Percentiles rank a stretch among this genome's conserved stretches.
These are phyloP conservation scores for Lagocephalus sceleratus DNA, from an alignment of 2,797 vertebrate genomes.

Conservation along the genomic window DNA sequence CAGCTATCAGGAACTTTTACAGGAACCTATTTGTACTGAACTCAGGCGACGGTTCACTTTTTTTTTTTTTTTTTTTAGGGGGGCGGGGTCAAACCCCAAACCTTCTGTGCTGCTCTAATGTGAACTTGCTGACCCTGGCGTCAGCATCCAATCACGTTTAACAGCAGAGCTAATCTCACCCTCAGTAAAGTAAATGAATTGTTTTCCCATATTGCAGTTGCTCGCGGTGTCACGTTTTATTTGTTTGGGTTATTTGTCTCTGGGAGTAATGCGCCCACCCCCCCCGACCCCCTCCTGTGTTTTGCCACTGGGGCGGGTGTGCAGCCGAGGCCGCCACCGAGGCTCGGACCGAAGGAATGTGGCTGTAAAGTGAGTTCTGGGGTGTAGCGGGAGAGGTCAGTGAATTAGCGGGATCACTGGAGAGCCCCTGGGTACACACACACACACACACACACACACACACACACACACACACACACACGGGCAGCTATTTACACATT, in stretches of 20 bases:
- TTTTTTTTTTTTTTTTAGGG: too few species aligned
- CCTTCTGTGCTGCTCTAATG: too few species aligned
- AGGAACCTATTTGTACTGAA: too few species aligned
- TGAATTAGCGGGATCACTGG: constrained; percentile 65
- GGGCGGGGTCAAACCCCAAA: too few species aligned
- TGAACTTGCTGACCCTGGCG: too few species aligned
- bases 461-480: constrained; percentile 32
- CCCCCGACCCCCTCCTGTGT: constrained; percentile 57
- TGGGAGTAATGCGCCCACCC: constrained; percentile 55
- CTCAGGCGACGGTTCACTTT: too few species aligned
- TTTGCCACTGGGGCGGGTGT: constrained; percentile 51
- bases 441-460: constrained; percentile 18
- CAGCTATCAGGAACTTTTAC: too few species aligned
- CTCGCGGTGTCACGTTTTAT: constrained; percentile 56
- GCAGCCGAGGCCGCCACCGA: constrained; percentile 38
- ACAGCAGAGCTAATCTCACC: too few species aligned
- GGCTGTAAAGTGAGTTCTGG: constrained; percentile 50
- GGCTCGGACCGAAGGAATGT: constrained; percentile 62
- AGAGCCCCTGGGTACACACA: constrained; percentile 54
- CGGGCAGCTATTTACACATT: constrained; percentile 43
- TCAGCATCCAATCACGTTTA: too few species aligned
- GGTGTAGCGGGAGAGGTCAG: constrained; percentile 60
- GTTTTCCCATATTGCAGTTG: too few species aligned
- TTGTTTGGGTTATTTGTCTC: constrained; percentile 62
- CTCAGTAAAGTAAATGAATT: too few species aligned